Percentiles rank a stretch among this genome's conserved stretches.
Conservation (phyloP, 2,888 invertebrate species). For the Saturnia pavonia region DNA sequence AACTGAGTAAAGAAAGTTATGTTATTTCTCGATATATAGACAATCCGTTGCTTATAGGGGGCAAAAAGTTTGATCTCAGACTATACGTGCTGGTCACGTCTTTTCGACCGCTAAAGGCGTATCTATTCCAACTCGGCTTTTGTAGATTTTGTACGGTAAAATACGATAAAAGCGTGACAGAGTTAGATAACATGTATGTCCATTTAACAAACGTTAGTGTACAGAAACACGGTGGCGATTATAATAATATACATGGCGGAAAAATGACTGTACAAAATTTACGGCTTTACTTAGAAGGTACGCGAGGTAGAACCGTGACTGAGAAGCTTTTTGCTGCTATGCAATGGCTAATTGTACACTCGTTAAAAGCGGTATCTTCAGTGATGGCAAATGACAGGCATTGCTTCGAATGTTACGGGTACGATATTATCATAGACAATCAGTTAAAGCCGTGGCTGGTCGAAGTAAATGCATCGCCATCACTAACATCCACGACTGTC, state of each 20-base stretch:
- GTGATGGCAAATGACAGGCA: slow-evolving; percentile 96
- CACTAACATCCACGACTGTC: slow-evolving; percentile 95
- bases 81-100: slow-evolving; percentile 96
- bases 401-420: slow-evolving; percentile 97
- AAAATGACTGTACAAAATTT: slow-evolving; percentile 97
- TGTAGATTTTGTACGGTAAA: slow-evolving; percentile 98
- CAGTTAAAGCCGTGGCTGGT: slow-evolving; percentile 96
- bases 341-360: slow-evolving; percentile 95
- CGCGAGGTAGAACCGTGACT: slow-evolving; percentile 92
- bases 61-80: slow-evolving; percentile 97
- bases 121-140: slow-evolving; percentile 95
- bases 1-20: slow-evolving; percentile 92
- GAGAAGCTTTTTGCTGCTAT: slow-evolving; percentile 94
- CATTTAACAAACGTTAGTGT: slow-evolving; percentile 98
- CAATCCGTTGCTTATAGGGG: slow-evolving; percentile 96
- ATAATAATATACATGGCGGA: slow-evolving; percentile 96
- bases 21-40: slow-evolving; percentile 98
- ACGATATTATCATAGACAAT: slow-evolving; percentile 97
- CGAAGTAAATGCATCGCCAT: slow-evolving; percentile 98
- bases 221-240: slow-evolving; percentile 98
- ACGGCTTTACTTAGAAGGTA: slow-evolving; percentile 93
- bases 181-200: slow-evolving; percentile 95
- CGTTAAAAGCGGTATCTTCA: slow-evolving; percentile 94
- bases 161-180: slow-evolving; percentile 93
- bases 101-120: slow-evolving; percentile 95